Evolutionary conservation across 30 jellyfish, hydroid and myxozoan species (phyloP).

Genomic region (Catostylus mosaicus): DNA sequence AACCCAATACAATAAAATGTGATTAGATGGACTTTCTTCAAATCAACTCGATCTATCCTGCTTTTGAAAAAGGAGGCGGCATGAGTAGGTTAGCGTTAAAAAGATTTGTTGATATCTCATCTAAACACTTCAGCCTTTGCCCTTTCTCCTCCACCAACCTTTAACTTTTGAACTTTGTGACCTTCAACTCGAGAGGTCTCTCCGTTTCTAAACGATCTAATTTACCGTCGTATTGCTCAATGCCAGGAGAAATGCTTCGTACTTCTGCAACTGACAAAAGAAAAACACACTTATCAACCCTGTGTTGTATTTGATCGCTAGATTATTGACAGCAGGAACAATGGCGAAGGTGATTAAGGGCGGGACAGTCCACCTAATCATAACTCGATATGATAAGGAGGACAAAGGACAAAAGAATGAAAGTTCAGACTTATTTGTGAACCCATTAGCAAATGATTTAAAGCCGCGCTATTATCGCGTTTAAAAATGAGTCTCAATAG

Average conservation of each 20-base stretch:
- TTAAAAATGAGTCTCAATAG: not conserved
- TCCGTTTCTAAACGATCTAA: not conserved
- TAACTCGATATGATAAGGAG: constrained; percentile 49
- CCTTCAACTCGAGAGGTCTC: not conserved
- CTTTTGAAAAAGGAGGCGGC: constrained; percentile 40
- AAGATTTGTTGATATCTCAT: not conserved
- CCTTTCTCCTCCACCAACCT: constrained; percentile 29
- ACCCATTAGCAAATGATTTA: constrained; percentile 57
- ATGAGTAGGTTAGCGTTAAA: constrained; percentile 8
- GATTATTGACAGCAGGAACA: constrained; percentile 52
- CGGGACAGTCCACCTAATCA: constrained; percentile 67
- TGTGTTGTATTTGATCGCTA: constrained; percentile 30
- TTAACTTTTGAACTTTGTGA: constrained; percentile 10
- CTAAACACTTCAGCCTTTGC: constrained; percentile 25
- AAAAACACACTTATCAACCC: constrained; percentile 56
- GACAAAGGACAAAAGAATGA: constrained; percentile 70
- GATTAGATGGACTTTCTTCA: constrained; percentile 7
- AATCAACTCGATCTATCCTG: not conserved
- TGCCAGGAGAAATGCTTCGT: constrained; percentile 19
- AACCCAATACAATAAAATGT: not conserved
- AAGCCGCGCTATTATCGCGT: constrained; percentile 29
- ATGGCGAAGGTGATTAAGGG: constrained; percentile 48
- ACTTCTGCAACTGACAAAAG: constrained; percentile 45
- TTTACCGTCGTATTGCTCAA: not conserved
- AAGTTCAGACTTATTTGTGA: constrained; percentile 46